Conservation (phyloP, 2,888 invertebrate species). For the Microdon myrmicae region DNA sequence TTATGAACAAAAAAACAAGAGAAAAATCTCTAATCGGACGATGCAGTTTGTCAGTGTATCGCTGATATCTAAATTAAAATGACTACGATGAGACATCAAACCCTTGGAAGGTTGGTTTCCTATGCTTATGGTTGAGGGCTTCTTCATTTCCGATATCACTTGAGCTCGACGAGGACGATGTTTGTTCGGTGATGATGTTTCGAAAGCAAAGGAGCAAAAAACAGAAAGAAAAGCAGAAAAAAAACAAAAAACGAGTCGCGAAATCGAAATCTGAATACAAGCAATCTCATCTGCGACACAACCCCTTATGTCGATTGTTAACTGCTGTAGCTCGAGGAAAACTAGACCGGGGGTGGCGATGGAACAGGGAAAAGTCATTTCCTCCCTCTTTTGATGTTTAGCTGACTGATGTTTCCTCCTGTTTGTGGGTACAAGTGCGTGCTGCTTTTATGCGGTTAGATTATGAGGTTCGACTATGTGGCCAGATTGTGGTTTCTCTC, state of each 20-base stretch:
- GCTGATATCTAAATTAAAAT: constrained; percentile 45
- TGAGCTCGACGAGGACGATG: not conserved
- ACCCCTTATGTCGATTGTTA: constrained; percentile 35
- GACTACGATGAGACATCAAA: constrained; percentile 17
- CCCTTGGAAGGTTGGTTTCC: not conserved
- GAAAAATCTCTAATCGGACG: constrained; percentile 2
- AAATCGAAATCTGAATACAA: constrained; percentile 24
- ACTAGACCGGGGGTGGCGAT: too few relatives aligned
- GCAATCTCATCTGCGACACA: not conserved
- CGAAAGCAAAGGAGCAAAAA: too few relatives aligned
- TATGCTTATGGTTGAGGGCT: not conserved
- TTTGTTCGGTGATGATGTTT: too few relatives aligned
- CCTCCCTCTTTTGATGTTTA: constrained; percentile 25
- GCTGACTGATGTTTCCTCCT: constrained; percentile 34
- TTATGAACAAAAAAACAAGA: constrained; percentile 8
- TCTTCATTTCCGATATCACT: constrained; percentile 18
- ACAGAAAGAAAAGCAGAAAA: too few relatives aligned
- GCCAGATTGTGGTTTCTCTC: constrained; percentile 45
- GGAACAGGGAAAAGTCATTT: constrained; percentile 41
- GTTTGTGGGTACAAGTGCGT: constrained; percentile 48
- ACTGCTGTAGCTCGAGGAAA: constrained; percentile 27
- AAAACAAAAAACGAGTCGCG: constrained; percentile 20
- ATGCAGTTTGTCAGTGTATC: constrained; percentile 15
- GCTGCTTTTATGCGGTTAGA: constrained; percentile 42
- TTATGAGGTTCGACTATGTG: constrained; percentile 48